Base-by-base conservation (phyloP, 2,797 vertebrate species). In the Chelon auratus region DNA sequence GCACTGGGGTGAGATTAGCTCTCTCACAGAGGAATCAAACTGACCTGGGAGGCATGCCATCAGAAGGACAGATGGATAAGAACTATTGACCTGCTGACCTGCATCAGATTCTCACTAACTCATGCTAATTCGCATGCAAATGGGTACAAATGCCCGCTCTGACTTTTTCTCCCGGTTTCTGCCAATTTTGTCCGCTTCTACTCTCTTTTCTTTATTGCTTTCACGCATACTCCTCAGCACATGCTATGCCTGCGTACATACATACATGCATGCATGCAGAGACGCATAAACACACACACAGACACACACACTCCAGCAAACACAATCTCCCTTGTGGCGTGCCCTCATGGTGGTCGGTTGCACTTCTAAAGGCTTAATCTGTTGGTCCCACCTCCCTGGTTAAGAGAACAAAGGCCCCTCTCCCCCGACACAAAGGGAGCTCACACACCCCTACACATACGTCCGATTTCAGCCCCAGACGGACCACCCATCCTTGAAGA, bases 311-410 rank as follows among this genome's bases (percentile, higher is more conserved):
- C 76, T 52, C 56, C 61, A 72, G 80, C 78, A 79, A 84, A 85
- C 77, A 70, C 82, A 48, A 72, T 85, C 76, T 89, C 90, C 88
- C 92, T 85, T 55, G 84, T 85, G 88, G 89, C 63, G 67, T 85
- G 87, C 90, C 91, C 92, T 89, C 91, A 89, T 86, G 91, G 93
- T 93, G 93, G 92, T 94, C 91, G 89, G 85, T 89, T 81, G 89
- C 90, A 91, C 92, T 93, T 93, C 89, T 92, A 93, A 93, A 93
- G 90, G 90, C 89, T 93, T 93, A 94, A 94, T 93, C 92, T 93
- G 93, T 90, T 17, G 79, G 91, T 79, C 90, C 91, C 91, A 83
- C 93, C 92, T 91, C 93, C 84, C 91, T 94, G 91, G 90, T 94
- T 94, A 94, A 87, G 93, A 83, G 91, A 92, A 94, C 93, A 94